A percentile compares a stretch with the other conserved stretches of the same genome.
Evolutionary conservation across 2,797 vertebrate species (phyloP).

Genomic region (Amazona ochrocephala): DNA sequence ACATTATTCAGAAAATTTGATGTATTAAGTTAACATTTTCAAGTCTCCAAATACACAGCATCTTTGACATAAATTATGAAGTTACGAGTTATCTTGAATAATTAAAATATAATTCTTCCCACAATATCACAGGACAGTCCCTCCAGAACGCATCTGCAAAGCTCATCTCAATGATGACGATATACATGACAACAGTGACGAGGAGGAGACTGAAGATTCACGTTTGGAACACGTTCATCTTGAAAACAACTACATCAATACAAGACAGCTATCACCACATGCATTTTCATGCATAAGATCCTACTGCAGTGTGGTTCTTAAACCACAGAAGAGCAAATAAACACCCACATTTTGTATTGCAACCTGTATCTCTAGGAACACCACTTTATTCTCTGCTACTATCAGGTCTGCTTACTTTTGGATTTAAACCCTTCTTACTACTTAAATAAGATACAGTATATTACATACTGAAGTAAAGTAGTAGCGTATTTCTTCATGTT

Average conservation of each 20-base stretch:
- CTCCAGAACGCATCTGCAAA: conserved; percentile 88
- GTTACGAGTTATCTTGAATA: neutral
- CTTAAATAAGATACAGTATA: neutral
- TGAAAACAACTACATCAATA: conserved; percentile 92
- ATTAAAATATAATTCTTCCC: neutral
- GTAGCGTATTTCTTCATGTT: neutral
- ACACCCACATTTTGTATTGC: neutral
- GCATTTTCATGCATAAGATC: conserved; percentile 92
- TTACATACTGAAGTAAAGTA: neutral
- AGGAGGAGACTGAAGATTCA: conserved; percentile 81
- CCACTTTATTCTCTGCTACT: conserved; percentile 29
- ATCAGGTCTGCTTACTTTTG: neutral
- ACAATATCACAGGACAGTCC: conserved; percentile 81
- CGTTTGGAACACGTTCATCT: conserved; percentile 89
- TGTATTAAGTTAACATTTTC: neutral
- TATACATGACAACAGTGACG: neutral
- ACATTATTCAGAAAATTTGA: neutral
- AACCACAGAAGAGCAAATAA: conserved; percentile 87
- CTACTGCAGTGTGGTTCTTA: conserved; percentile 89
- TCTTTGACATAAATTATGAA: neutral
- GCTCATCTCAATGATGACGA: neutral
- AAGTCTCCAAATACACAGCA: neutral
- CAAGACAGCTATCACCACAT: conserved; percentile 83
- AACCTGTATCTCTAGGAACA: neutral
- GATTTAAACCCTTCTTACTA: neutral